Percentiles rank a stretch among this genome's conserved stretches.
These are phyloP conservation scores for Chrosomus eos DNA, from an alignment of 2,797 vertebrate genomes.

Conservation along the genomic window DNA sequence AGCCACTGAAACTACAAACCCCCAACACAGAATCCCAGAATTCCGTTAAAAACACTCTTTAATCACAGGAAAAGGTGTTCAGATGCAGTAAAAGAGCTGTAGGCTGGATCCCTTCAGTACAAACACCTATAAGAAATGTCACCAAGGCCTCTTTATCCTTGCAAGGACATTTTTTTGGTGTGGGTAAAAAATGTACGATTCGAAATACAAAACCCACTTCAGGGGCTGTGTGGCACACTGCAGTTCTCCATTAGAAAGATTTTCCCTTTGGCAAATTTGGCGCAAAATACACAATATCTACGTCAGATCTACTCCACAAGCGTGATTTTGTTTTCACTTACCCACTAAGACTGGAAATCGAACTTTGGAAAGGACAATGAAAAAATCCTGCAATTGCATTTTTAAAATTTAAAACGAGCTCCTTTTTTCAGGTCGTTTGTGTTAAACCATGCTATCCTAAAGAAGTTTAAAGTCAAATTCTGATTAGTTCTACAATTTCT, in stretches of 20 bases:
- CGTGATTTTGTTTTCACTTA: conserved; percentile 35
- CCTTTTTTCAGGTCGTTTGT: conserved; percentile 7
- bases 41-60: conserved; percentile 48
- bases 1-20: conserved; percentile 67
- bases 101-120: conserved; percentile 67
- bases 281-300: conserved; percentile 74
- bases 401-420: conserved; percentile 32
- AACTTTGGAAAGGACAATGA: conserved; percentile 48
- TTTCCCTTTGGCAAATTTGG: conserved; percentile 76
- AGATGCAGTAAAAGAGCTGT: conserved; percentile 46
- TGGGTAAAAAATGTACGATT: conserved; percentile 69
- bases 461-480: conserved; percentile 35
- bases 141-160: conserved; percentile 61
- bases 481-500: conserved; percentile 42
- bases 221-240: conserved; percentile 62
- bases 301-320: conserved; percentile 45
- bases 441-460: conserved; percentile 41
- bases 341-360: conserved; percentile 41
- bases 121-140: conserved; percentile 73
- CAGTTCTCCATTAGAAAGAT: conserved; percentile 73
- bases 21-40: conserved; percentile 48
- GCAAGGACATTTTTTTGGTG: conserved; percentile 67
- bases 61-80: conserved; percentile 49
- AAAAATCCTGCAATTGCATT: conserved; percentile 49
- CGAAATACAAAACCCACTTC: conserved; percentile 73